phyloP scores from a whole-genome alignment of 2,888 invertebrate species.

The Lasioglossum vierecki region DNA sequence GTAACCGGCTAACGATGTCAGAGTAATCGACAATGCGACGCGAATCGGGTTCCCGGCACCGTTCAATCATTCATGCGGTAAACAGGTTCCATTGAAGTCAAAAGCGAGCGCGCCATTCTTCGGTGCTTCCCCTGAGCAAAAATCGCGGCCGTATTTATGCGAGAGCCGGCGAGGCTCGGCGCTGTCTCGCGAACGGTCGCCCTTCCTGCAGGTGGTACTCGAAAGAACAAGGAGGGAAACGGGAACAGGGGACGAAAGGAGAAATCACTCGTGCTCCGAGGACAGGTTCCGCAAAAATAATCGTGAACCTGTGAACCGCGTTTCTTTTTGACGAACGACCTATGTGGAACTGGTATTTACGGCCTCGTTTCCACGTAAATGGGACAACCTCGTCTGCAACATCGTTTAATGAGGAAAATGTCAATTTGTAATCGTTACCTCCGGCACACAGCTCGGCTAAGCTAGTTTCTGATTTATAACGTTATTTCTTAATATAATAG shows the following conservation, averaged over 20 bases:
- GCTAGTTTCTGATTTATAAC: not conserved
- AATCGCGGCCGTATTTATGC: slow-evolving; percentile 55
- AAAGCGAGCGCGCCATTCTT: slow-evolving; percentile 51
- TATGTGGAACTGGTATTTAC: not conserved
- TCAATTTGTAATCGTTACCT: not conserved
- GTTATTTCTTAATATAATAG: not conserved
- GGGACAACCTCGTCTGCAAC: not conserved
- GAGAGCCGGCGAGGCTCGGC: slow-evolving; percentile 36
- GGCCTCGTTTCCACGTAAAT: not conserved
- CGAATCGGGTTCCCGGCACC: slow-evolving; percentile 59
- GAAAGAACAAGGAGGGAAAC: slow-evolving; percentile 20
- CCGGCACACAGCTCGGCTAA: not conserved
- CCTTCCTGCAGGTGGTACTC: slow-evolving; percentile 56
- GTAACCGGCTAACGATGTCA: slow-evolving; percentile 41
- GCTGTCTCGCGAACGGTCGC: slow-evolving; percentile 38
- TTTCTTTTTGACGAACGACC: not conserved
- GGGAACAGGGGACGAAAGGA: slow-evolving; percentile 1
- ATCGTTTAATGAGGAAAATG: not conserved
- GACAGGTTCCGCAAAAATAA: slow-evolving; percentile 34
- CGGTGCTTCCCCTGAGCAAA: slow-evolving; percentile 44
- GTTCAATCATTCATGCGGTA: slow-evolving; percentile 68
- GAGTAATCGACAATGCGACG: slow-evolving; percentile 61
- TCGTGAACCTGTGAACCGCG: slow-evolving; percentile 5
- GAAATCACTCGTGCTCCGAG: not conserved
- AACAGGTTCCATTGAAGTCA: slow-evolving; percentile 68